Percentiles rank a stretch among this genome's conserved stretches.
phyloP scores from a whole-genome alignment of 2,888 invertebrate genomes.

The Macrophya annulata region DNA sequence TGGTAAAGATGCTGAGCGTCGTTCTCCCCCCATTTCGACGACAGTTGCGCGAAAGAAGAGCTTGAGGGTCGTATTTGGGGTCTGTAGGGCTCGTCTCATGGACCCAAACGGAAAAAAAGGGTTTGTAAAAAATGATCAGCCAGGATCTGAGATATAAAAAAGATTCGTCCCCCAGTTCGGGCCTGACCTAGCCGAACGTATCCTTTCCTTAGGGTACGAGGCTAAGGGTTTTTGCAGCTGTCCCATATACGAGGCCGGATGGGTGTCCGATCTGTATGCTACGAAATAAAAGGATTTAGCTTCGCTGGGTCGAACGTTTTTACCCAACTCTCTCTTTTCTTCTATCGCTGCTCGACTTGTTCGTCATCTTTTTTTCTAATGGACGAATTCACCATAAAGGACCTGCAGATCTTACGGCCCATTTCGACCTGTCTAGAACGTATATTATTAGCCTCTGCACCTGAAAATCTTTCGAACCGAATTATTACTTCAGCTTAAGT shows the following conservation, averaged over 20 bases:
- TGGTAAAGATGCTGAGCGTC: not conserved
- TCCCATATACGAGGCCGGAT: conserved; percentile 60
- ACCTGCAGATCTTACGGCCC: conserved; percentile 72
- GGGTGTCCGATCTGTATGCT: conserved; percentile 52
- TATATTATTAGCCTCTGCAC: conserved; percentile 64
- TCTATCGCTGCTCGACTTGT: conserved; percentile 42
- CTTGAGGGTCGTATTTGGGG: conserved; percentile 51
- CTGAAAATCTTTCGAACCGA: conserved; percentile 41
- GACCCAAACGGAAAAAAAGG: conserved; percentile 74
- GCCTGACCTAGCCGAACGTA: conserved; percentile 64
- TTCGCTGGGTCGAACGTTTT: conserved; percentile 35
- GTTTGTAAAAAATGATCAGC: conserved; percentile 78
- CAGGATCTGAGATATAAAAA: conserved; percentile 75
- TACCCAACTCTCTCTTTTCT: not conserved
- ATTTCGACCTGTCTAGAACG: conserved; percentile 67
- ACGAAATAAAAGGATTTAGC: conserved; percentile 44
- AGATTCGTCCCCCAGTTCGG: conserved; percentile 70
- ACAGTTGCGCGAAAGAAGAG: conserved; percentile 74
- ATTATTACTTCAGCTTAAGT: conserved; percentile 34
- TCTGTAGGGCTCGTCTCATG: conserved; percentile 58
- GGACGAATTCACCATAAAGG: conserved; percentile 78
- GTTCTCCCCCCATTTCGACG: conserved; percentile 59
- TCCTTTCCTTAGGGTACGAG: conserved; percentile 70
- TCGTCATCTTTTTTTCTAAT: conserved; percentile 67
- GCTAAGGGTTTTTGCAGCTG: conserved; percentile 78